phyloP scores from a whole-genome alignment of 2,888 invertebrate species.

The Notodonta ziczac region DNA sequence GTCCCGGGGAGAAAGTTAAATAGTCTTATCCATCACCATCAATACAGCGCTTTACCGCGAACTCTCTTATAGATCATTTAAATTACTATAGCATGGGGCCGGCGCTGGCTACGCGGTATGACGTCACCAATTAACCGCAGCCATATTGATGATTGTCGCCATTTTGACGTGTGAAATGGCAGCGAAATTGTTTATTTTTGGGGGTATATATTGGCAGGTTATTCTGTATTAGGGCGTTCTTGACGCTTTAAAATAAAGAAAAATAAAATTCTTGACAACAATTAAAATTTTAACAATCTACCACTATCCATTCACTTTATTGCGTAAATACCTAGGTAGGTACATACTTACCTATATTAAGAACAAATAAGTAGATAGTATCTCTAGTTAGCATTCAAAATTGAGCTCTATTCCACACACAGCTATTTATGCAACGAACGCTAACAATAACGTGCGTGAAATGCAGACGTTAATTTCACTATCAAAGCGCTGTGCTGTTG shows the following conservation, averaged over 20 bases:
- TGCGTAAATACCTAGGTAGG: no score
- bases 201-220: no score
- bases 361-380: no score
- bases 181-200: no score
- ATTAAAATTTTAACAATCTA: no score
- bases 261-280: no score
- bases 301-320: no score
- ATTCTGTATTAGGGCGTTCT: no score
- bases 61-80: constrained; percentile 26
- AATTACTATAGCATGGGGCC: constrained; percentile 7
- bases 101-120: constrained; percentile 15
- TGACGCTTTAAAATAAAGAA: no score
- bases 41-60: constrained; percentile 18
- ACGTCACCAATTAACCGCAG: not conserved
- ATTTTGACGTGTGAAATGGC: not conserved
- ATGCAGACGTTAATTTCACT: constrained; percentile 41
- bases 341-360: no score
- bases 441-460: not conserved
- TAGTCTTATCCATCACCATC: constrained; percentile 22
- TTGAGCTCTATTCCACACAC: not conserved
- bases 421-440: not conserved
- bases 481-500: constrained; percentile 35
- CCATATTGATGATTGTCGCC: constrained; percentile 1
- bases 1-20: no score
- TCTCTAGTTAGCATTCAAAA: no score